phyloP scores from a whole-genome alignment of 2,797 vertebrate species.

The Acipenser transmontanus region DNA sequence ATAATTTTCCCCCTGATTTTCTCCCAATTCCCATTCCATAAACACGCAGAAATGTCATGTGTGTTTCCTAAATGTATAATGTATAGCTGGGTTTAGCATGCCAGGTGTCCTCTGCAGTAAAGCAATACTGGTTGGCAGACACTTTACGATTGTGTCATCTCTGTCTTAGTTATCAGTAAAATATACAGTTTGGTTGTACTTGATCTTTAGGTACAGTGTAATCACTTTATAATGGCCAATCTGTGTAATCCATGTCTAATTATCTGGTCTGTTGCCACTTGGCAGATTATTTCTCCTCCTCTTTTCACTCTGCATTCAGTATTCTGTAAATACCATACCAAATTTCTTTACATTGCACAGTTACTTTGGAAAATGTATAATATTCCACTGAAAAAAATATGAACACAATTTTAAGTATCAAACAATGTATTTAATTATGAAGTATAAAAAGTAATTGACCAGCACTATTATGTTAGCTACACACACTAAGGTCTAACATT shows the following conservation, averaged over 20 bases:
- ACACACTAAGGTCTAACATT: too few species aligned
- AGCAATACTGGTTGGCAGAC: background rate
- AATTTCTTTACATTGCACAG: background rate
- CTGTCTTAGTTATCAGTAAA: background rate
- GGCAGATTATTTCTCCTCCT: constrained; percentile 3
- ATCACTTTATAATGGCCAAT: background rate
- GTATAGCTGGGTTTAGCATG: background rate
- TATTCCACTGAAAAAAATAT: too few species aligned
- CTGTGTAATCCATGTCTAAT: constrained; percentile 11
- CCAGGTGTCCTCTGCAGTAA: background rate
- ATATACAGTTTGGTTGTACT: background rate
- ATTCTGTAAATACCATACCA: background rate
- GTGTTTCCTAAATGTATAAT: too few species aligned
- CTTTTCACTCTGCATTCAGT: background rate
- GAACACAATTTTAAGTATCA: too few species aligned
- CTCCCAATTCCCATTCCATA: too few species aligned
- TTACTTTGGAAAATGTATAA: too few species aligned
- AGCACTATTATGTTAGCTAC: too few species aligned
- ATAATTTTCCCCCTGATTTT: too few species aligned
- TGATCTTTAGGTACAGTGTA: background rate
- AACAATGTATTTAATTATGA: too few species aligned
- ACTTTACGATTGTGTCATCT: background rate
- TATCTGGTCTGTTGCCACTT: constrained; percentile 7
- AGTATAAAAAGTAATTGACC: too few species aligned
- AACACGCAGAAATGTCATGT: too few species aligned